Evolutionary conservation across 2,888 invertebrate species (phyloP), one percentile per base, ranked within the genome.

Genomic region (Drosophila infuscata): DNA sequence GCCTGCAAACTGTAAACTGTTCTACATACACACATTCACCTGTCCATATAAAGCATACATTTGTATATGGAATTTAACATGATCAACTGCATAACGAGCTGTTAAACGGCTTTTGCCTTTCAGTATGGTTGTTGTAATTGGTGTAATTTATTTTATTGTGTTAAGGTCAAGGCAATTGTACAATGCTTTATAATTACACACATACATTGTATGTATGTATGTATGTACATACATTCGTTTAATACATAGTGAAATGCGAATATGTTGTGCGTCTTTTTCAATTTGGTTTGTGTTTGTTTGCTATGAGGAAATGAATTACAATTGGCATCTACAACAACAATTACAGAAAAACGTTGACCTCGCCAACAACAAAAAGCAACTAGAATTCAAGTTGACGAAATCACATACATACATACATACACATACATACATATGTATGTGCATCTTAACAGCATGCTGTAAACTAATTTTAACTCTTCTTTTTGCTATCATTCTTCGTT

Each of bases 91-190:
- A 64, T 70, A 79, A 76, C 76, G 58, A 80, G 78, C 78, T 75
- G 79, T 84, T 78, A 65, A 78, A 72, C 70, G 60, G 56, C 66
- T 66, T 41, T 70, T 81, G 75, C 63, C 63, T 72, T 75, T 68
- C 81, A 52, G 70, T 61, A 60, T 46, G 51, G 67, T 69, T 70
- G 74, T 62, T 81, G 79, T 82, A 78, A 76, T 76, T 78, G 77
- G 67, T 82, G 83, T 88, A 79, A 78, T 89, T 77, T 83, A 79
- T 83, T 89, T 91, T 87, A 85, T 83, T 88, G 91, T 91, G 91
- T 90, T 92, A 91, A 92, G 91, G 91, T 92, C 91, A 91, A 91
- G 92, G 91, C 78, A 78, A 76, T 63, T 83, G 84, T 82, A 90
- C 88, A 89, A 80, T 75, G 79, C 64, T 78, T 82, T 75, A 66